Evolutionary conservation across 2,888 invertebrate genomes (phyloP), one percentile per base, ranked within the genome.

Genomic region (Apotomis turbidana): DNA sequence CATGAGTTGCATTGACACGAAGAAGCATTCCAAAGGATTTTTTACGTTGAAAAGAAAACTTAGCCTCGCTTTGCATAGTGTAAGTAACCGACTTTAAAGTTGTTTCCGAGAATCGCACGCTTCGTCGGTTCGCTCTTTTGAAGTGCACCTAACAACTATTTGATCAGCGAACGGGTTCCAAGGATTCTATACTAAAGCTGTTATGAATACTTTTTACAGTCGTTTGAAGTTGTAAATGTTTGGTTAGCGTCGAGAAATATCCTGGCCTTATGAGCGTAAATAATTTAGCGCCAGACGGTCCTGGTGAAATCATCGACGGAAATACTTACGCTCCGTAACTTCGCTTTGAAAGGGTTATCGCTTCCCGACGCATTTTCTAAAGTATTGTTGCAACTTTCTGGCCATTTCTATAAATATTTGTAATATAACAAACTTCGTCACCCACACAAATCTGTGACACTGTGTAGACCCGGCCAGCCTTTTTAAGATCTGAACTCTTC

Each of bases 241-340:
- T 66, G 54, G 74, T 77, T 76, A 68, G 63, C 52, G 68, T 59
- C 61, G 61, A 61, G 64, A 72, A 73, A 77, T 79, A 82, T 86
- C 82, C 78, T 75, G 79, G 80, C 80, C 78, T 83, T 82, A 81
- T 74, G 76, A 77, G 79, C 80, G 75, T 84, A 85, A 87, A 88
- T 85, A 85, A 81, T 80, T 80, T 81, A 78, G 80, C 80, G 75
- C 79, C 76, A 75, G 82, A 77, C 80, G 77, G 76, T 77, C 64
- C 74, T 76, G 80, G 82, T 92, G 92, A 91, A 88, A 88, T 92
- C 92, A 92, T 87, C 88, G 87, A 81, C 85, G 74, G 76, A 83
- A 87, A 88, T 88, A 86, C 78, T 77, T 74, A 69, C 73, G 15
- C 38, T 63, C 57, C 44, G 15, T 57, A 55, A 49, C 61, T 63